Percentiles rank a stretch among this genome's conserved stretches.
Conservation (phyloP, 2,797 vertebrate genomes). For the Amblyopsis hoosieri region DNA sequence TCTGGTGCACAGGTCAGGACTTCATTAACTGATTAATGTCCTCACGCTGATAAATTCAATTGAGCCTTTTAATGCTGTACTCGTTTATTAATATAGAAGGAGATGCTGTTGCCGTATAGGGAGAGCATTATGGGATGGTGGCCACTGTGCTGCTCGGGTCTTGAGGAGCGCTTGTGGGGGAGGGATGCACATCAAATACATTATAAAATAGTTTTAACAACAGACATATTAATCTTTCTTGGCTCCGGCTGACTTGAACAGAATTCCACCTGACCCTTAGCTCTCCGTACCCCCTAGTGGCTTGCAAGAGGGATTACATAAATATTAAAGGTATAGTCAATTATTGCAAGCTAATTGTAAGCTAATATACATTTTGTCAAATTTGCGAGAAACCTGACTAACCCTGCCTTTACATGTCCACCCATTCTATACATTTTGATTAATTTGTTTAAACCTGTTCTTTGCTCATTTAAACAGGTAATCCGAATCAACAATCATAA, state of each 20-base stretch:
- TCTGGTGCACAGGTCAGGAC: slow-evolving; percentile 65
- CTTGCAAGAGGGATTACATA: no score
- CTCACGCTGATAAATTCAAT: slow-evolving; percentile 70
- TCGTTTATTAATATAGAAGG: slow-evolving; percentile 62
- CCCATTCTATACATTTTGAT: no score
- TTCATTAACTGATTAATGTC: slow-evolving; percentile 74
- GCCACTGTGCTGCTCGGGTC: slow-evolving; percentile 35
- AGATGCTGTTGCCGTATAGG: slow-evolving; percentile 60
- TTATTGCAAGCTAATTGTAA: no score
- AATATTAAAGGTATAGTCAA: no score
- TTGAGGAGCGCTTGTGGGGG: slow-evolving; percentile 22
- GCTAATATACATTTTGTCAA: no score
- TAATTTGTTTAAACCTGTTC: slow-evolving; percentile 3
- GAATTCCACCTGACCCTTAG: no score
- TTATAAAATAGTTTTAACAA: neutral
- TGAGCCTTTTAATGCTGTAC: slow-evolving; percentile 55
- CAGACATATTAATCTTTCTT: no score
- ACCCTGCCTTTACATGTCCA: no score
- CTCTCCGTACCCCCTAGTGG: no score
- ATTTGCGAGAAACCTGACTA: no score
- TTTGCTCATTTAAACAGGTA: slow-evolving; percentile 31
- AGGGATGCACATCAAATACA: neutral
- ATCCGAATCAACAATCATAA: no score
- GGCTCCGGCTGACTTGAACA: no score
- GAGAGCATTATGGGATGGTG: slow-evolving; percentile 42